These are phyloP conservation scores for Philotrypesis tridentata DNA, from an alignment of 1,140 invertebrate species.

Conservation along the genomic window DNA sequence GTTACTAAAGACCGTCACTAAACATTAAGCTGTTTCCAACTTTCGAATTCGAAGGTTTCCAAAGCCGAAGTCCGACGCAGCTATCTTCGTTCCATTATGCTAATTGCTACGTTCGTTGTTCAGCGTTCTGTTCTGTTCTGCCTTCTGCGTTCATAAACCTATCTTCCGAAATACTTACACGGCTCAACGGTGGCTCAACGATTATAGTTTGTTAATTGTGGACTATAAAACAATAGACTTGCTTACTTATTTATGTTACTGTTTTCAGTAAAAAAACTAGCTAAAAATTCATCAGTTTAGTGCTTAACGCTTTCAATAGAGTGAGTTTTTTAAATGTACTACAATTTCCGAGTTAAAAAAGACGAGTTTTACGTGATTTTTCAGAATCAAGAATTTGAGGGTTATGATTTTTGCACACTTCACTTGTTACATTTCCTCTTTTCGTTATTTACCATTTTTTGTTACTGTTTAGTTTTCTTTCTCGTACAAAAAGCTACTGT, in stretches of 20 bases:
- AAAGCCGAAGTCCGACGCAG: too few relatives aligned
- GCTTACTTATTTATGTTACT: conserved; percentile 22
- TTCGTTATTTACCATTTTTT: not conserved
- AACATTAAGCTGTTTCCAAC: too few relatives aligned
- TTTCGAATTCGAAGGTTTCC: too few relatives aligned
- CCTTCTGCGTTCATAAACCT: too few relatives aligned
- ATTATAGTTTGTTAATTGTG: not conserved
- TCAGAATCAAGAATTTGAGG: not conserved
- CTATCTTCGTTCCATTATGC: too few relatives aligned
- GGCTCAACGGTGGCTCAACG: too few relatives aligned
- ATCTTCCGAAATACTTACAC: too few relatives aligned
- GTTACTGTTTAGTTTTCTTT: not conserved
- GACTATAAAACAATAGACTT: conserved; percentile 25
- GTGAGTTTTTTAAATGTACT: not conserved
- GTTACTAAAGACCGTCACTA: too few relatives aligned
- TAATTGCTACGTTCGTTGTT: too few relatives aligned
- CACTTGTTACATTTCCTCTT: not conserved
- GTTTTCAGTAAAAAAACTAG: not conserved
- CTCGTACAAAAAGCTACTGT: not conserved
- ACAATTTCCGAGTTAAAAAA: not conserved
- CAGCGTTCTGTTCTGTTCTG: too few relatives aligned
- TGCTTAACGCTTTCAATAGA: not conserved
- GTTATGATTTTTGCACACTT: conserved; percentile 26
- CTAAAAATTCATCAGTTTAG: not conserved
- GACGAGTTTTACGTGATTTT: not conserved